Evolutionary conservation across 30 jellyfish, hydroid and myxozoan genomes (phyloP), one percentile per base, ranked within the genome.

Genomic region (Turritopsis rubra): DNA sequence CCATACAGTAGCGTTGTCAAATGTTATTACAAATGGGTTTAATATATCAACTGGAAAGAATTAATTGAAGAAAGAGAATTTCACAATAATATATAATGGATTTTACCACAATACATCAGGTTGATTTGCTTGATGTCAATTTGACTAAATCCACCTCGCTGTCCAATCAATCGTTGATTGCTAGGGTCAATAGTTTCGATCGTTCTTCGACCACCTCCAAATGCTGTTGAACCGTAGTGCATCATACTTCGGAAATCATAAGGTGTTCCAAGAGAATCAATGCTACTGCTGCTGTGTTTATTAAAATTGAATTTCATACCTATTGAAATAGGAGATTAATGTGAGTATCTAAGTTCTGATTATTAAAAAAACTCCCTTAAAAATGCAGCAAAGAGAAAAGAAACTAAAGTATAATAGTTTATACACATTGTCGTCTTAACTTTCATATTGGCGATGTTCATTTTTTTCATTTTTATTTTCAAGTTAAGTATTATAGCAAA

Each of bases 191-290:
- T 53, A 16, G 96, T 81, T 70, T 84, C 83, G 73, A 89, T 89
- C 16, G 96, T 89, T 28, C 80, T 78, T 28, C 81, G 68, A 22
- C 96, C 90, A 25, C 90, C 83, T 17, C 90, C 90, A 65, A 89
- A 89, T 18, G 96, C 96, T 1, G 86, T 75, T 71, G 87, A 52
- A 13, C 86, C 94, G 52, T 89, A 89, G 71, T 89, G 96, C 96
- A 89, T 89, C 88, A 89, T 85, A 23, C 90, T 78, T 21, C 52
- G 60, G 79, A 73, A 89, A 70, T 89, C 96, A 54, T 89, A 89
- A 4, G 96, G 96, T 21, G 89, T 89, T 27, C 87, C 87, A 84
- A 89, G 79, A 54, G 85, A 65, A 68, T 87, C 70, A 25, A 87
- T 87, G 78, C 60, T 60, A 8, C 31, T 8, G 54, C 80, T 29